Percentiles rank a stretch among this genome's conserved stretches.
Conservation (phyloP, 2,113 vertebrate genomes). For the Acanthochromis polyacanthus region DNA sequence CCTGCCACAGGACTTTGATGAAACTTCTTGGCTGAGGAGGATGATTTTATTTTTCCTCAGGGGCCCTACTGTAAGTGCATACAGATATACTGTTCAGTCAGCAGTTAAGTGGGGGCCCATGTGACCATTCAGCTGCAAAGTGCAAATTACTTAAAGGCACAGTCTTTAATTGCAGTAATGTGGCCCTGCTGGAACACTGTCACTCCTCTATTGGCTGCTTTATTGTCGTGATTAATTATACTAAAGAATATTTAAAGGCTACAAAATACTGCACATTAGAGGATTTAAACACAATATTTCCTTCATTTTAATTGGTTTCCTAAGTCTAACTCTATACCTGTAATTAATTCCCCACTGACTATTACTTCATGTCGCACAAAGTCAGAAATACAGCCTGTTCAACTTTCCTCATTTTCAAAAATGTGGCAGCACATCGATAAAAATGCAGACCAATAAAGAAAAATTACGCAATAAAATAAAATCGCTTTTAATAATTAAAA, state of each 20-base stretch:
- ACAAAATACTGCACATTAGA: background rate
- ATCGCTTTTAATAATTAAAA: background rate
- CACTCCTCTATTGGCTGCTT: conserved; percentile 16
- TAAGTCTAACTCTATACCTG: no score
- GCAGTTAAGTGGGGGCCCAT: conserved; percentile 58
- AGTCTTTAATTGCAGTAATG: conserved; percentile 55
- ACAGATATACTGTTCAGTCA: conserved; percentile 64
- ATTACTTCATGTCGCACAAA: no score
- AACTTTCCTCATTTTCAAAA: no score
- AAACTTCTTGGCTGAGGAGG: conserved; percentile 53
- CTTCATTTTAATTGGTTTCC: background rate
- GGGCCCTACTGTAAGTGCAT: conserved; percentile 38
- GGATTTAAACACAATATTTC: conserved; percentile 12
- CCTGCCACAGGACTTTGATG: conserved; percentile 65
- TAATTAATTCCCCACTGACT: no score
- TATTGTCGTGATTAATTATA: conserved; percentile 38
- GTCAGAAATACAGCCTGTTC: no score
- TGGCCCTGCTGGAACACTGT: conserved; percentile 26
- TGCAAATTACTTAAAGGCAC: conserved; percentile 59
- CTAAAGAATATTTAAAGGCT: conserved; percentile 8
- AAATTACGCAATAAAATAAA: no score
- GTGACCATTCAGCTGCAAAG: conserved; percentile 58
- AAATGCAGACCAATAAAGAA: no score
- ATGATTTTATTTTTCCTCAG: conserved; percentile 60
- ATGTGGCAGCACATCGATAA: no score